Percentiles rank a stretch among this genome's conserved stretches.
phyloP scores from a whole-genome alignment of 2,113 vertebrate species.

The Tachysurus vachellii region DNA sequence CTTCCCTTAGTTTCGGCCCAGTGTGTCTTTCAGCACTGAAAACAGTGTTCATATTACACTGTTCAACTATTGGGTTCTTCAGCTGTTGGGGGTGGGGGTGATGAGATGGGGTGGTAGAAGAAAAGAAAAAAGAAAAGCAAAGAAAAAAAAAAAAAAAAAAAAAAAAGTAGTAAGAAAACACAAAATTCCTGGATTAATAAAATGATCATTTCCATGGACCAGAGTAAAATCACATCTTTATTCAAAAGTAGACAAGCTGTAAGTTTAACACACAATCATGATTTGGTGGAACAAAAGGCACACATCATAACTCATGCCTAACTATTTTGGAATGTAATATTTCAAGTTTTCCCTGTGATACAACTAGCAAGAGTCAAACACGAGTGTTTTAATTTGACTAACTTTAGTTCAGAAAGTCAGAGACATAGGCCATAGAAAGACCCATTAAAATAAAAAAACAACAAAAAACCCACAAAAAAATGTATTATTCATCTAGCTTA shows the following conservation, averaged over 20 bases:
- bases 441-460: background rate
- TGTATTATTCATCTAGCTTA: background rate
- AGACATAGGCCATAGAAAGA: slow-evolving; percentile 27
- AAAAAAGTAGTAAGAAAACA: too few species aligned
- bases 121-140: too few species aligned
- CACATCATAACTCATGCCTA: slow-evolving; percentile 47
- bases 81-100: too few species aligned
- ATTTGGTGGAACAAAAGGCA: slow-evolving; percentile 27
- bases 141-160: too few species aligned
- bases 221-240: slow-evolving; percentile 21
- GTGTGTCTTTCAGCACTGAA: background rate
- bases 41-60: background rate
- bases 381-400: slow-evolving; percentile 11
- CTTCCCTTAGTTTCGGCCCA: background rate
- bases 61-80: background rate
- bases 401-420: slow-evolving; percentile 52
- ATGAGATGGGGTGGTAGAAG: too few species aligned
- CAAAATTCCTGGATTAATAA: background rate
- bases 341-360: slow-evolving; percentile 46
- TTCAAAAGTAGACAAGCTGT: slow-evolving; percentile 51
- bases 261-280: slow-evolving; percentile 61
- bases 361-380: slow-evolving; percentile 30
- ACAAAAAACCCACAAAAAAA: background rate
- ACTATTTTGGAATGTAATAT: slow-evolving; percentile 42
- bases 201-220: background rate